Evolutionary conservation across 1,140 invertebrate species (phyloP).

Genomic region (Macrobrachium rosenbergii): DNA sequence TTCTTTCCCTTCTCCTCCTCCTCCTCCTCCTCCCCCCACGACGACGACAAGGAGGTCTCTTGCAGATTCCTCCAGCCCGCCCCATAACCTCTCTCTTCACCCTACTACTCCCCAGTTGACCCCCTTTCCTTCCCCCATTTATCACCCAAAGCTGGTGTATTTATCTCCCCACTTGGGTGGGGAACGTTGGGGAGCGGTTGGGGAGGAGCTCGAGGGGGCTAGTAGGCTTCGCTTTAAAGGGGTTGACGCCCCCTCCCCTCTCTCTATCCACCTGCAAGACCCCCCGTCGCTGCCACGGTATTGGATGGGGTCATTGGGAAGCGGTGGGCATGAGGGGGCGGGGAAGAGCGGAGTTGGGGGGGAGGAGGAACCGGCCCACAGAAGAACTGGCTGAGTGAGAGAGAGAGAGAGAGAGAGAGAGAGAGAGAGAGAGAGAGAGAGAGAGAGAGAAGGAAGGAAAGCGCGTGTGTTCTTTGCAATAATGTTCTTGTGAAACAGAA

Average conservation of each 20-base stretch:
- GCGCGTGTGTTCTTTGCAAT: no score
- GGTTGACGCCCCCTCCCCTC: neutral
- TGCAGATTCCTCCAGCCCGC: neutral
- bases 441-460: no score
- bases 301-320: neutral
- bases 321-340: neutral
- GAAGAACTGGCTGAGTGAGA: neutral
- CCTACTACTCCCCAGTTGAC: neutral
- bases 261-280: neutral
- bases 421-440: conserved; percentile 1
- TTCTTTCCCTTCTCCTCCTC: neutral
- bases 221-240: no score
- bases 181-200: no score
- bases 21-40: neutral
- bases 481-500: no score
- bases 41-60: no score
- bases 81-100: neutral
- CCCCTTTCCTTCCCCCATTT: neutral
- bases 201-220: no score
- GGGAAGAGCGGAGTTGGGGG: neutral
- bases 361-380: neutral
- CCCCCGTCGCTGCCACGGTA: neutral
- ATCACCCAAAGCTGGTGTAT: no score
- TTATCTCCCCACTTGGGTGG: no score
- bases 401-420: neutral